Base-by-base conservation (phyloP, 1,140 invertebrate species). In the Cataglyphis hispanica region DNA sequence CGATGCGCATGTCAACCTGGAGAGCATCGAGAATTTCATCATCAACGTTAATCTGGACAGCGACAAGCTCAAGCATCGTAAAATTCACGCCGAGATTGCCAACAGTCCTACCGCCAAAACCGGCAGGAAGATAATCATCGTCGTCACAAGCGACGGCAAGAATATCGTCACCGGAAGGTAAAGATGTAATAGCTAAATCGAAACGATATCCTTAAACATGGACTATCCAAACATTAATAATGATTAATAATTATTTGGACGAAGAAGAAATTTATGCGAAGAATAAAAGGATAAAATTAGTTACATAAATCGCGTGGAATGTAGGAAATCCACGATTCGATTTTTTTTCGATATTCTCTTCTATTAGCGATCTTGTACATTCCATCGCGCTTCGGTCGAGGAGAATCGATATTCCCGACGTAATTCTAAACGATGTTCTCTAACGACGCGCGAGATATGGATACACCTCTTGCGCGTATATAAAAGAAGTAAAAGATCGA, bases 121-220 rank as follows among this genome's bases (percentile, higher is more conserved):
- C 56, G 96, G 96, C 64, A 97, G 97, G 75, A 95, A 95, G 37
- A 95, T 98, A 61, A 94, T 96, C 70, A 95, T 97, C 75, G 94
- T 95, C 1, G 95, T 96, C 0, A 97, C 96, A 8, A 96, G 96
- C 67, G 96, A 96, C 5, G 96, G 96, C 60, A 96, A 97, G 88
- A 96, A 97, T 72, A 90, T 97, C 27, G 87, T 98, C 3, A 96
- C 96, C 89, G 97, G 97, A 94, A 97, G 95, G 96, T 97, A 87
- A 50, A 13, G 1, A 10, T 13, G 11, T 46, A 46, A 46, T 46
- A 46, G 11, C 13, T 46, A 2, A 2, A 13, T 46, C 43, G 43
- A 0, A 37, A 75, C 25, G 37, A 75, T 64, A 16, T 50, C 16
- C 2, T 6, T 6, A 64, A 43, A 22, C 10, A 37, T 50, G 4